phyloP scores from a whole-genome alignment of 1,140 invertebrate genomes.

The Drosophila hydei region DNA sequence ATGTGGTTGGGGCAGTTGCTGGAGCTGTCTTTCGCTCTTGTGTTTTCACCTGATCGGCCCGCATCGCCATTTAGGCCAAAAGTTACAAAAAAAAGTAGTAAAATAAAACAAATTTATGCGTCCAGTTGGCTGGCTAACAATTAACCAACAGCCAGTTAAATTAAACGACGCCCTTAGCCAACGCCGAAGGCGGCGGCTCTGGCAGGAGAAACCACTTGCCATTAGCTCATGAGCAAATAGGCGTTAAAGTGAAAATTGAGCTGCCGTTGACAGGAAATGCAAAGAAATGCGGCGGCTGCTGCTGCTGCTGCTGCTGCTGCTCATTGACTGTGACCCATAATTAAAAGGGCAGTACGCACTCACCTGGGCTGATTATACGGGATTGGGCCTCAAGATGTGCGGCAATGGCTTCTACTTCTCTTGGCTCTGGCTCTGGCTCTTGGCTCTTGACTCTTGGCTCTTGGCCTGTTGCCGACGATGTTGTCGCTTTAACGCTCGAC shows the following conservation, averaged over 20 bases:
- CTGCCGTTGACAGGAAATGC: conserved; percentile 75
- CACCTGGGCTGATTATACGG: conserved; percentile 62
- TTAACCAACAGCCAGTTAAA: conserved; percentile 56
- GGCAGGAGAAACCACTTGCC: conserved; percentile 51
- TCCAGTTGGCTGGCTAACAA: conserved; percentile 60
- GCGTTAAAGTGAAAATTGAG: conserved; percentile 77
- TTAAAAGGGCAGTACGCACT: conserved; percentile 59
- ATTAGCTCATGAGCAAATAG: conserved; percentile 51
- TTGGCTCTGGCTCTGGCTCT: conserved; percentile 20
- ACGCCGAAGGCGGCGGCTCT: background rate
- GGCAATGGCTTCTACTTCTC: conserved; percentile 47
- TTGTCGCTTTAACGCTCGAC: conserved; percentile 76
- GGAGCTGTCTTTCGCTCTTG: conserved; percentile 28
- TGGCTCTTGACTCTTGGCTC: background rate
- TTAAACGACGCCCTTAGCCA: conserved; percentile 25
- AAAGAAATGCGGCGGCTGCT: conserved; percentile 46
- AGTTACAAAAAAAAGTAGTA: conserved; percentile 40
- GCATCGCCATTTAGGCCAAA: conserved; percentile 75
- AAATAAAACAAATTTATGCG: conserved; percentile 77
- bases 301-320: conserved; percentile 44
- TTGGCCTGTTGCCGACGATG: conserved; percentile 51
- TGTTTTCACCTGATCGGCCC: conserved; percentile 74
- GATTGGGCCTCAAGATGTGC: conserved; percentile 73
- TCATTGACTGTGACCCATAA: conserved; percentile 76
- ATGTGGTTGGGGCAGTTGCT: conserved; percentile 7